Conservation (phyloP, 2,113 vertebrate genomes). For the Paradoxurus hermaphroditus region DNA sequence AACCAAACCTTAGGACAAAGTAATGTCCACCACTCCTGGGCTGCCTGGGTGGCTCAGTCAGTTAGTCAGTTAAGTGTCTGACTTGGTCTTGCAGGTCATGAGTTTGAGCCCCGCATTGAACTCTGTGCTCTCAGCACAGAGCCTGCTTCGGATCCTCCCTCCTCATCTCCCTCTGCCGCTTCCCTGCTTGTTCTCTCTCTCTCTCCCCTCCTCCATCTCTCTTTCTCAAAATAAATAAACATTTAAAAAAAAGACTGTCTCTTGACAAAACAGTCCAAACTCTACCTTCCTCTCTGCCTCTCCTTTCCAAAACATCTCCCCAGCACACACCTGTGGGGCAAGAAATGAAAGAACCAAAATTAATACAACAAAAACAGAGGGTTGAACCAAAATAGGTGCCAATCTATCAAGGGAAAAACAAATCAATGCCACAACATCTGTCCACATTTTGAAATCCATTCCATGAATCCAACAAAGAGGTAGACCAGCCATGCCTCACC, state of each 20-base stretch:
- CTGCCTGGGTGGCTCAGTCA: too few species aligned
- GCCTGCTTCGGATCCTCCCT: too few species aligned
- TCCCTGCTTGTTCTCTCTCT: too few species aligned
- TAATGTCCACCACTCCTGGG: background rate
- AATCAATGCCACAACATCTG: background rate
- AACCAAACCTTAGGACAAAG: background rate
- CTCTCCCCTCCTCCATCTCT: rapidly evolving
- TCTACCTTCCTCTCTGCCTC: background rate
- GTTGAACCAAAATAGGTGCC: background rate
- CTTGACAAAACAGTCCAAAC: background rate
- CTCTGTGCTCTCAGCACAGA: too few species aligned
- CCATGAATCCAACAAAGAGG: background rate
- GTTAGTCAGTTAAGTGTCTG: too few species aligned
- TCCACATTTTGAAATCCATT: background rate
- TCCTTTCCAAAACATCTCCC: constrained; percentile 8
- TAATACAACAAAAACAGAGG: background rate
- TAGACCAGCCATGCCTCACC: background rate
- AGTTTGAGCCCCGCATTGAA: too few species aligned
- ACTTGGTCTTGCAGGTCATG: too few species aligned
- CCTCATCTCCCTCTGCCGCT: too few species aligned
- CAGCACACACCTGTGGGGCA: background rate
- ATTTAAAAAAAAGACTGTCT: background rate
- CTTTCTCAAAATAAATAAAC: too few species aligned
- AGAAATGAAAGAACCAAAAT: constrained; percentile 28
- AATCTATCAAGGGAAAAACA: background rate